Conservation (phyloP, 2,797 vertebrate genomes). For the Poeciliopsis presidionis region DNA sequence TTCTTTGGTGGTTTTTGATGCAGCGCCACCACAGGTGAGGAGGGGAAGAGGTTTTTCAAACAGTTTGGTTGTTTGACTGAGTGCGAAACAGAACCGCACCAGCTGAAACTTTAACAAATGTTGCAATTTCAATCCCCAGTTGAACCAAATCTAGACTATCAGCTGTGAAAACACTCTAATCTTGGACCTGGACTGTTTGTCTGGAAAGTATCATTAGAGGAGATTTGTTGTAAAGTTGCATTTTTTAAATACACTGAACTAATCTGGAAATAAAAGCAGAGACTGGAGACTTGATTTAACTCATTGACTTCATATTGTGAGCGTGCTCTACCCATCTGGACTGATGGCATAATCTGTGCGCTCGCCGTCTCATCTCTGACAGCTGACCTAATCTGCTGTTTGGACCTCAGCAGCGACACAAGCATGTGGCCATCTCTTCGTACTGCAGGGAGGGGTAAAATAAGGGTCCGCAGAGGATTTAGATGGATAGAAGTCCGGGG, state of each 20-base stretch:
- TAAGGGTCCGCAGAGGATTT: conserved; percentile 38
- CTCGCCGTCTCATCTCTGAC: conserved; percentile 42
- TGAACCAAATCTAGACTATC: too few species aligned
- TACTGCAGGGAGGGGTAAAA: conserved; percentile 23
- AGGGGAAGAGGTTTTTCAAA: too few species aligned
- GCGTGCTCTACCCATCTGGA: conserved; percentile 63
- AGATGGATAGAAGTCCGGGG: conserved; percentile 32
- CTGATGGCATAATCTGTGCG: conserved; percentile 62
- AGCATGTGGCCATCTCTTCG: conserved; percentile 46
- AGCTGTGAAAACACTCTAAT: too few species aligned
- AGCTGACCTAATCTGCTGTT: conserved; percentile 63
- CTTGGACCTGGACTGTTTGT: neutral
- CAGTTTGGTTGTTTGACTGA: too few species aligned
- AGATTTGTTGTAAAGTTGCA: neutral
- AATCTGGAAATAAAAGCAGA: conserved; percentile 28
- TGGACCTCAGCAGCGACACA: conserved; percentile 43
- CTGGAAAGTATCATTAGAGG: neutral
- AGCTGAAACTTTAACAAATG: too few species aligned
- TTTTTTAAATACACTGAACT: conserved; percentile 23
- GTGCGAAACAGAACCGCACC: too few species aligned
- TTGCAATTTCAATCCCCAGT: too few species aligned
- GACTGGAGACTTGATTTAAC: conserved; percentile 25
- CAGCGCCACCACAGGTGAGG: too few species aligned
- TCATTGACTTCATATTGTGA: conserved; percentile 42
- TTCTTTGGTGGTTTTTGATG: too few species aligned